Conservation (phyloP, 2,113 vertebrate species). For the Xenopus borealis region DNA sequence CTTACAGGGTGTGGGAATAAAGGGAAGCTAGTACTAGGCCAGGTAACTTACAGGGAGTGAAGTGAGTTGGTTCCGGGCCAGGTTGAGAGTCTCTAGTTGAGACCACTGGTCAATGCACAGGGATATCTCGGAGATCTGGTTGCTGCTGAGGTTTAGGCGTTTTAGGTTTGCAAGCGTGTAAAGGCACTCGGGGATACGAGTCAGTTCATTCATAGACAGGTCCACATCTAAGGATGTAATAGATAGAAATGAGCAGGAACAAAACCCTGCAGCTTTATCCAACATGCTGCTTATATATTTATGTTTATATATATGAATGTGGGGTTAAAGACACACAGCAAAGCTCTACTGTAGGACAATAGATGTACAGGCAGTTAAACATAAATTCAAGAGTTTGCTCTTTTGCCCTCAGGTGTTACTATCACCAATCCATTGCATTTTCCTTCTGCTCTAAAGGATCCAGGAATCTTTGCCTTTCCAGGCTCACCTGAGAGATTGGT, state of each 20-base stretch:
- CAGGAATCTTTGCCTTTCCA: no score
- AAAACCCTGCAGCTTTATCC: no score
- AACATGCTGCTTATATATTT: no score
- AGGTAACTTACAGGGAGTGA: conserved; percentile 78
- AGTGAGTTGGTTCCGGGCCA: conserved; percentile 92
- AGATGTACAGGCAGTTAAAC: no score
- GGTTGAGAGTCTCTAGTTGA: conserved; percentile 90
- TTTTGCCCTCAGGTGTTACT: no score
- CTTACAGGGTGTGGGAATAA: not conserved
- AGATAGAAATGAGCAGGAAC: rapidly evolving
- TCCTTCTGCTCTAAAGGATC: no score
- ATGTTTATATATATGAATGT: no score
- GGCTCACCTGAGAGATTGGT: conserved; percentile 78
- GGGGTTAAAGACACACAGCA: no score
- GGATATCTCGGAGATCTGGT: conserved; percentile 89
- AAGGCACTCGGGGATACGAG: conserved; percentile 89
- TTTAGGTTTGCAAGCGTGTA: conserved; percentile 87
- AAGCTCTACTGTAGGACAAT: no score
- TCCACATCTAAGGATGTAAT: conserved; percentile 75
- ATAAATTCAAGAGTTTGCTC: no score
- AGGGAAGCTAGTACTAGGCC: no score
- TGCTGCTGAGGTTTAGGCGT: conserved; percentile 91
- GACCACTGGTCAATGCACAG: conserved; percentile 97
- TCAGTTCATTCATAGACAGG: conserved; percentile 87
- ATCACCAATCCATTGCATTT: no score